Evolutionary conservation across 2,888 invertebrate species (phyloP).

Genomic region (Cerastis leucographa): DNA sequence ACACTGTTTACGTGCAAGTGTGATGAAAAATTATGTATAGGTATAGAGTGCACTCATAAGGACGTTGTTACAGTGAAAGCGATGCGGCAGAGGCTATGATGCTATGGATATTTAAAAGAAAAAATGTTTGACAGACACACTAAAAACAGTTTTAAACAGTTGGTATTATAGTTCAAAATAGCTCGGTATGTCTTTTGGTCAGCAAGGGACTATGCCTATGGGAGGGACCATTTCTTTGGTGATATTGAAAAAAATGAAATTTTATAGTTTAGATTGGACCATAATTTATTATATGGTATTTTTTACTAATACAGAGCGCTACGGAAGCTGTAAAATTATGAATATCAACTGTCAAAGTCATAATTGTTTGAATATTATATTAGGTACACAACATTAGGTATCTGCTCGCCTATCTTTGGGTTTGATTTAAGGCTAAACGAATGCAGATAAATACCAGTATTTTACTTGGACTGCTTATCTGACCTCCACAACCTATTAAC

Average conservation of each 20-base stretch:
- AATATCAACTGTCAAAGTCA: background rate
- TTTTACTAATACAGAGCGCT: background rate
- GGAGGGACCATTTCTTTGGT: background rate
- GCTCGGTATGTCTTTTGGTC: background rate
- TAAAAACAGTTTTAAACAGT: background rate
- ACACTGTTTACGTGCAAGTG: no score
- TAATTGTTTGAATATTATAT: background rate
- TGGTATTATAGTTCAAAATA: background rate
- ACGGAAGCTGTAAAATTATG: background rate
- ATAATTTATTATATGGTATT: background rate
- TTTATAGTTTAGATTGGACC: background rate
- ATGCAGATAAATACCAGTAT: background rate
- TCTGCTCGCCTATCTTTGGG: background rate
- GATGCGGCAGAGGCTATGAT: background rate
- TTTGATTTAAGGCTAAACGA: background rate
- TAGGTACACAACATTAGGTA: background rate
- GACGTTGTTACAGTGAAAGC: conserved; percentile 1
- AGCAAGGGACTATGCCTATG: background rate
- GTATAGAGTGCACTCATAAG: conserved; percentile 22
- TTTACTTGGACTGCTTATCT: background rate
- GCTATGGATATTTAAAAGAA: background rate
- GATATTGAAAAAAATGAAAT: background rate
- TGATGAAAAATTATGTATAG: conserved; percentile 5
- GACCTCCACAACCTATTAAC: background rate
- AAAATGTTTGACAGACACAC: background rate